phyloP scores from a whole-genome alignment of 2,888 invertebrate genomes.

The Leptogaster cylindrica region DNA sequence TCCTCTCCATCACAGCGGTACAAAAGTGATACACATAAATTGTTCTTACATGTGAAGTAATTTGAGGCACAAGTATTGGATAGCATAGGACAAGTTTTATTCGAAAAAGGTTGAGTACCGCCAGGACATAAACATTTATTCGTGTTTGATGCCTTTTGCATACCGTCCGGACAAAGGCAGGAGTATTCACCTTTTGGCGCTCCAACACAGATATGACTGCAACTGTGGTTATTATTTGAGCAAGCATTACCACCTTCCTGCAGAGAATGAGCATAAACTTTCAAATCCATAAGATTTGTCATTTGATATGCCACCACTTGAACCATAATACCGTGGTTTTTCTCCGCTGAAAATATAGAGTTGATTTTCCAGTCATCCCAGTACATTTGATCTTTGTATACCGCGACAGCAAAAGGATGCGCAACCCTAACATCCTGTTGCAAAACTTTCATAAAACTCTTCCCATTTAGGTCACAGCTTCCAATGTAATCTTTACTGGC shows the following conservation, averaged over 20 bases:
- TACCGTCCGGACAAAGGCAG: conserved; percentile 84
- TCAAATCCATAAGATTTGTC: conserved; percentile 81
- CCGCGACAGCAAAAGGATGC: conserved; percentile 86
- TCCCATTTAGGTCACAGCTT: conserved; percentile 75
- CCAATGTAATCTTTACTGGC: conserved; percentile 82
- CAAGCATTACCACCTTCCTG: conserved; percentile 80
- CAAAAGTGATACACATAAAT: conserved; percentile 66
- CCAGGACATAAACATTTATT: conserved; percentile 80
- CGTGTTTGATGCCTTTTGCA: conserved; percentile 62
- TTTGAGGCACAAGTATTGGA: conserved; percentile 66
- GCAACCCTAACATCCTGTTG: conserved; percentile 71
- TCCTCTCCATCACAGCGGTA: conserved; percentile 73
- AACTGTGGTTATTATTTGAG: conserved; percentile 65
- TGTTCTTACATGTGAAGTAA: conserved; percentile 67
- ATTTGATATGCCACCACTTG: conserved; percentile 68
- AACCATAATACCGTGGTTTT: conserved; percentile 73
- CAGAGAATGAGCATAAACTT: conserved; percentile 77
- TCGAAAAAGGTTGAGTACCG: conserved; percentile 67
- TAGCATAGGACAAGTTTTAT: conserved; percentile 74
- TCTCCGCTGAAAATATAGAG: conserved; percentile 79
- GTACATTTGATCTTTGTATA: conserved; percentile 83
- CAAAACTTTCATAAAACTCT: conserved; percentile 71
- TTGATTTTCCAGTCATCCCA: conserved; percentile 91
- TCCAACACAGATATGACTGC: conserved; percentile 80
- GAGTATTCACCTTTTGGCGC: conserved; percentile 71